Percentiles rank a stretch among this genome's conserved stretches.
Conservation (phyloP, 2,113 vertebrate species). For the Henicopernis longicauda region DNA sequence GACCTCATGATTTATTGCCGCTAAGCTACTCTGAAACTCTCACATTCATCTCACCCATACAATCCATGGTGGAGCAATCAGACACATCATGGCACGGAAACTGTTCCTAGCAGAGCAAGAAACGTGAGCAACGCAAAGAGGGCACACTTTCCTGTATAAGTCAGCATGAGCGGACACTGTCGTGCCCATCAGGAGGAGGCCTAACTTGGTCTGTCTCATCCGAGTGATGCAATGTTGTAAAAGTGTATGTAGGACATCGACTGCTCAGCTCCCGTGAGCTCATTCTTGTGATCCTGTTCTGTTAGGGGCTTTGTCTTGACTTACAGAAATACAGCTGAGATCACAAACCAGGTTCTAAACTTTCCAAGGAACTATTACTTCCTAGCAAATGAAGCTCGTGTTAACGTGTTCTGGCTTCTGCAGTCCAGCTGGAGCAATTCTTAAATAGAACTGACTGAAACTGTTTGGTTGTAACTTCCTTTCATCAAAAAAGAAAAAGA, state of each 20-base stretch:
- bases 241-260: accelerated
- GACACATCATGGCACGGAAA: not conserved
- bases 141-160: accelerated
- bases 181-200: not conserved
- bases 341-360: not conserved
- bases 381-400: not conserved
- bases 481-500: not conserved
- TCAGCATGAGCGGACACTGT: accelerated
- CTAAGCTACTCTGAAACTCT: not conserved
- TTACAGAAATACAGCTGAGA: not conserved
- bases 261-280: not conserved
- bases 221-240: accelerated
- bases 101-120: not conserved
- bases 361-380: not conserved
- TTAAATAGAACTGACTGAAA: not conserved
- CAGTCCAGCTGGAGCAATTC: not conserved
- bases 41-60: not conserved
- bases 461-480: not conserved
- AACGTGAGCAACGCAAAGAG: not conserved
- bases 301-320: not conserved
- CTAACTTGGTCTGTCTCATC: not conserved
- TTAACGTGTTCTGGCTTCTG: not conserved
- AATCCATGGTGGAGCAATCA: not conserved
- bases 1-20: not conserved
- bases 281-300: not conserved